A percentile compares a stretch with the other conserved stretches of the same genome.
Conservation (phyloP, 1,140 invertebrate genomes). For the Bombus waltoni region DNA sequence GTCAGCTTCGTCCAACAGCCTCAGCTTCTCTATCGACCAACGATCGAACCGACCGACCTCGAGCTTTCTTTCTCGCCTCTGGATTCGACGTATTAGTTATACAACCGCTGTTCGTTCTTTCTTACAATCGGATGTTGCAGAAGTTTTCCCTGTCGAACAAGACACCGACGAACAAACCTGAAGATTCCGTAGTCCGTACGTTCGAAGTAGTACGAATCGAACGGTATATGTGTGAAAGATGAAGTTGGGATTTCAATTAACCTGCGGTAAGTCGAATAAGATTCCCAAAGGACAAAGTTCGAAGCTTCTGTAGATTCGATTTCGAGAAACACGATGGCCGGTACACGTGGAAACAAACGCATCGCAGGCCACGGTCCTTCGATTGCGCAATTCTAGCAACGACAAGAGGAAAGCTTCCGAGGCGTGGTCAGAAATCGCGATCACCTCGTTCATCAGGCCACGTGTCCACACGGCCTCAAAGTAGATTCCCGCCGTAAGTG, state of each 20-base stretch:
- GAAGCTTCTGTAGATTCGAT: background rate
- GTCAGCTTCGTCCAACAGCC: slow-evolving; percentile 54
- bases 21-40: slow-evolving; percentile 25
- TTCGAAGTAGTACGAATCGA: background rate
- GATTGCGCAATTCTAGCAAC: background rate
- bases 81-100: background rate
- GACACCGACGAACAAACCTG: accelerated
- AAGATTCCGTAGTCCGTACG: background rate
- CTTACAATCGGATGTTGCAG: background rate
- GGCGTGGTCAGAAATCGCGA: slow-evolving; percentile 31
- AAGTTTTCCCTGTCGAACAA: background rate
- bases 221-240: background rate
- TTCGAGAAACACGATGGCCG: background rate
- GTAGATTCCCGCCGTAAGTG: slow-evolving; percentile 39
- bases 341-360: background rate
- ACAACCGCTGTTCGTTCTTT: background rate
- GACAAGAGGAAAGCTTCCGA: slow-evolving; percentile 10
- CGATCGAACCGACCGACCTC: slow-evolving; percentile 29
- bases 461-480: slow-evolving; percentile 18
- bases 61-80: background rate
- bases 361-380: background rate
- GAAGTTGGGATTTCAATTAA: background rate
- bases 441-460: slow-evolving; percentile 13
- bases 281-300: background rate
- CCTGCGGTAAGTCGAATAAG: background rate